Base-by-base conservation (phyloP, 2,888 invertebrate genomes). In the Lottia gigantea region DNA sequence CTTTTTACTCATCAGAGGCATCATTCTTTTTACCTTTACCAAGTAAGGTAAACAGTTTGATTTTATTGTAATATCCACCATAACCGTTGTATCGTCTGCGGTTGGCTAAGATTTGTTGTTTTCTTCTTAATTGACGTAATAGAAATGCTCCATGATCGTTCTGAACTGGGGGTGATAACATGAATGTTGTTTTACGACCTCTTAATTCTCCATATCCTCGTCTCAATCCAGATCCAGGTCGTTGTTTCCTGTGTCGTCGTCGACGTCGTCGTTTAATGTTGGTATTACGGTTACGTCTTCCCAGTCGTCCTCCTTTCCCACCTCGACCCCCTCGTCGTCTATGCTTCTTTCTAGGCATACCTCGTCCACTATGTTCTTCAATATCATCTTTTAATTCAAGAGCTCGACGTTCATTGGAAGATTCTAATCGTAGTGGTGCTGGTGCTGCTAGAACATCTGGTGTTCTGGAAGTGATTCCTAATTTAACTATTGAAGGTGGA, bases 281-380 rank as follows among this genome's bases (percentile, higher is more conserved):
- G 68, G 4, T 68, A 68, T 26, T 71, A 66, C 6, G 66, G 45
- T 74, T 78, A 47, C 71, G 76, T 67, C 73, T 76, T 67, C 71
- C 64, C 67, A 68, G 76, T 25, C 75, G 73, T 70, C 25, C 45
- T 19, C 25, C 62, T 62, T 19, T 70, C 26, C 72, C 68, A 25
- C 75, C 65, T 31, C 78, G 75, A 26, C 74, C 76, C 15, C 73
- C 72, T 45, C 76, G 75, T 45, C 76, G 75, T 64, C 76, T 79
- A 12, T 55, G 55, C 31, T 77, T 47, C 19, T 77, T 74, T 23
- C 77, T 68, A 15, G 68, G 65, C 26, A 68, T 61, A 12, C 64
- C 31, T 40, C 70, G 67, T 47, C 75, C 76, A 63, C 76, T 72
- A 16, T 73, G 69, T 45, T 65, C 70, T 23, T 68, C 68, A 25